Evolutionary conservation across 2,113 vertebrate genomes (phyloP).

Genomic region (Jacana jacana): DNA sequence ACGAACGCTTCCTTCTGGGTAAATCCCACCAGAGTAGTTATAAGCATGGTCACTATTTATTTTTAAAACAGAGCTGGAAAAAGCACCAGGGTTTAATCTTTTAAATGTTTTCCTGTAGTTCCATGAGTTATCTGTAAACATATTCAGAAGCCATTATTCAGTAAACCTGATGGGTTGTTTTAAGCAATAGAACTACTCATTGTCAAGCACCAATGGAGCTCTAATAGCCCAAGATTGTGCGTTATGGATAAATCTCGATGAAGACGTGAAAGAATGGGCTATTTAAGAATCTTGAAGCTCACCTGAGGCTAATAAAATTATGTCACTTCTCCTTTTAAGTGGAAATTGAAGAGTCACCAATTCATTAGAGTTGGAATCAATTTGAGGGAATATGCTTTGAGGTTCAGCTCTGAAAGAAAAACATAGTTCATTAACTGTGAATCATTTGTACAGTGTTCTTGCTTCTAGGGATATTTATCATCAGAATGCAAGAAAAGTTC

Average conservation of each 20-base stretch:
- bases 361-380: constrained; percentile 47
- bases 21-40: background rate
- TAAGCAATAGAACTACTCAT: background rate
- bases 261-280: background rate
- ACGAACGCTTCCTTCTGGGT: background rate
- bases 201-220: background rate
- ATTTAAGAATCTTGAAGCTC: constrained; percentile 16
- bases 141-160: background rate
- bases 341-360: constrained; percentile 40
- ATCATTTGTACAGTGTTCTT: constrained; percentile 41
- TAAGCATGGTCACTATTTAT: background rate
- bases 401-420: constrained; percentile 46
- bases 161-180: background rate
- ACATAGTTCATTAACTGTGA: constrained; percentile 61
- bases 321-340: constrained; percentile 53
- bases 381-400: constrained; percentile 56
- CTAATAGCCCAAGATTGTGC: background rate
- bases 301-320: constrained; percentile 54
- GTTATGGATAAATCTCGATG: background rate
- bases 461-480: constrained; percentile 58
- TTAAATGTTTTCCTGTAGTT: background rate
- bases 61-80: background rate
- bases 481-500: constrained; percentile 49
- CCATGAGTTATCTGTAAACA: background rate
- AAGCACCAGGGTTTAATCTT: background rate